Conservation (phyloP, 1,140 invertebrate species). For the Lordiphosa collinella region DNA sequence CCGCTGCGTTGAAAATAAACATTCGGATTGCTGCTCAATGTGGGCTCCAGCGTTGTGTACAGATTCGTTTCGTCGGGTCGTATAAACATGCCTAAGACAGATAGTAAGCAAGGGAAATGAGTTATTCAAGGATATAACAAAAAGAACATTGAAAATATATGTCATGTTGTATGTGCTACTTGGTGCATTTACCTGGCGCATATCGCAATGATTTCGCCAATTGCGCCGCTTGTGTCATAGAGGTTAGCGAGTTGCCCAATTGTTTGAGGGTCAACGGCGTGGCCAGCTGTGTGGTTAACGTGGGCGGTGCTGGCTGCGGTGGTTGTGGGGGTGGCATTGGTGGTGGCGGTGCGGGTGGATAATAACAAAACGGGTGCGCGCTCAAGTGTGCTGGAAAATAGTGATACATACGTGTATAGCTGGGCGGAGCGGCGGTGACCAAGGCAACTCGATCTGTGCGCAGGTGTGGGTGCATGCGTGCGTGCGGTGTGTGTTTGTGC, state of each 20-base stretch:
- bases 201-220: constrained; percentile 78
- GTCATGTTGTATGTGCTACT: background rate
- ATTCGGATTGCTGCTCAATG: constrained; percentile 90
- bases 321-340: constrained; percentile 71
- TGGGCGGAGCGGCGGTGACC: constrained; percentile 80
- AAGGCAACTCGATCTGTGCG: constrained; percentile 80
- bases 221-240: constrained; percentile 78
- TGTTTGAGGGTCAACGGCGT: constrained; percentile 78
- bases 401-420: constrained; percentile 81
- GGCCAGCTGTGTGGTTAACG: constrained; percentile 59
- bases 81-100: constrained; percentile 84
- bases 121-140: background rate
- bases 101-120: background rate
- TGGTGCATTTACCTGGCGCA: constrained; percentile 70
- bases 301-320: constrained; percentile 48
- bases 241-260: constrained; percentile 73
- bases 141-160: background rate
- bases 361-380: constrained; percentile 80
- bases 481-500: constrained; percentile 25
- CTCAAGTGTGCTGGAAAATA: constrained; percentile 80
- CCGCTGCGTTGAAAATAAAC: constrained; percentile 90
- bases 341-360: constrained; percentile 79
- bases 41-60: constrained; percentile 90
- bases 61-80: constrained; percentile 89
- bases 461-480: constrained; percentile 4